Evolutionary conservation across 2,113 vertebrate genomes (phyloP).

Genomic region (Aix galericulata): DNA sequence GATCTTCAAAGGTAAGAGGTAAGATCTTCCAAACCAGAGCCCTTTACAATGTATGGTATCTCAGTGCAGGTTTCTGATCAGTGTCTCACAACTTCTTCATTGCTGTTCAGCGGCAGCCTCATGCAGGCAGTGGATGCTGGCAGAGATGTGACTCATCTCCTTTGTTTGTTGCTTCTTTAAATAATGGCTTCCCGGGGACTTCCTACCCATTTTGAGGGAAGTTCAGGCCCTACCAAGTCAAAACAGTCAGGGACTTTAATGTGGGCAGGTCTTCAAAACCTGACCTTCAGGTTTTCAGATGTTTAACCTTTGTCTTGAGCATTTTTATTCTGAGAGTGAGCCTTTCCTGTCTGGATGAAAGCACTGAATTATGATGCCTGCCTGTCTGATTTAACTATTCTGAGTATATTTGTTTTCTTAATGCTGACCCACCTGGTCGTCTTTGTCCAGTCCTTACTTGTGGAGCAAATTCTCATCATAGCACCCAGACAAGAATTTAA

Average conservation of each 20-base stretch:
- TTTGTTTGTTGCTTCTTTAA: constrained; percentile 20
- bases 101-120: accelerated
- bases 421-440: accelerated
- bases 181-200: not conserved
- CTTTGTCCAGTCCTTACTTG: not conserved
- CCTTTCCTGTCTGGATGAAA: not conserved
- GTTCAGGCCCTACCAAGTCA: not conserved
- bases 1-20: not conserved
- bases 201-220: not conserved
- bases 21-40: not conserved
- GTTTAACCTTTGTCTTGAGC: not conserved
- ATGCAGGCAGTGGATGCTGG: not conserved
- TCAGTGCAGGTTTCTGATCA: not conserved
- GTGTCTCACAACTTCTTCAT: not conserved
- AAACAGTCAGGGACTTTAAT: not conserved
- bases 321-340: not conserved
- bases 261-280: not conserved
- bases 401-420: not conserved
- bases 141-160: not conserved
- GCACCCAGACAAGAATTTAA: not conserved
- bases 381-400: not conserved
- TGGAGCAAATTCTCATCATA: not conserved
- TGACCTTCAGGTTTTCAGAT: not conserved
- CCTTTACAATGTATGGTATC: not conserved
- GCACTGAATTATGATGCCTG: not conserved